Evolutionary conservation across 2,888 invertebrate genomes (phyloP).

Genomic region (Carpatolechia fugitivella): DNA sequence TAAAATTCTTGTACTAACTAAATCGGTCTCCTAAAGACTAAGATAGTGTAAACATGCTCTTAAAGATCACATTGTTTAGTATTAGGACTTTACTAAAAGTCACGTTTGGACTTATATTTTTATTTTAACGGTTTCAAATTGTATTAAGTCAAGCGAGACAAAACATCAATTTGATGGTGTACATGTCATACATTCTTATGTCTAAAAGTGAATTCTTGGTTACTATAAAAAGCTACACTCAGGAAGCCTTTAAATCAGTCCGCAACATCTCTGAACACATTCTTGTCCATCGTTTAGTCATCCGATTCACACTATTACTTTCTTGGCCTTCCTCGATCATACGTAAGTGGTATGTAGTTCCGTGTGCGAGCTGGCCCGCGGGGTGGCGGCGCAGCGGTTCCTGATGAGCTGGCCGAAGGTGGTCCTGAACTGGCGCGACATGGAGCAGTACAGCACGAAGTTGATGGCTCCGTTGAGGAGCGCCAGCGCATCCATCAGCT

Average conservation of each 20-base stretch:
- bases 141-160: too few species aligned
- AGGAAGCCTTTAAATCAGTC: neutral
- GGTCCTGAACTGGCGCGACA: slow-evolving; percentile 95
- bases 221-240: too few species aligned
- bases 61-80: too few species aligned
- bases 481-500: slow-evolving; percentile 94
- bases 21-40: too few species aligned
- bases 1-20: too few species aligned
- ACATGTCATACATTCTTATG: too few species aligned
- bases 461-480: slow-evolving; percentile 95
- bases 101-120: too few species aligned
- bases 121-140: too few species aligned
- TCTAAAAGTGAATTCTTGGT: too few species aligned
- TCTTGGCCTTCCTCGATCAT: slow-evolving; percentile 37
- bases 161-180: too few species aligned
- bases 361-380: slow-evolving; percentile 75
- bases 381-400: slow-evolving; percentile 74
- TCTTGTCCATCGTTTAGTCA: neutral
- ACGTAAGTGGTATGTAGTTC: slow-evolving; percentile 84
- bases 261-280: neutral
- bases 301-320: neutral
- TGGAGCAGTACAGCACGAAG: slow-evolving; percentile 95
- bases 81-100: too few species aligned
- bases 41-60: too few species aligned
- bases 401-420: slow-evolving; percentile 87